phyloP scores from a whole-genome alignment of 2,888 invertebrate species.

The Drosophila recens region DNA sequence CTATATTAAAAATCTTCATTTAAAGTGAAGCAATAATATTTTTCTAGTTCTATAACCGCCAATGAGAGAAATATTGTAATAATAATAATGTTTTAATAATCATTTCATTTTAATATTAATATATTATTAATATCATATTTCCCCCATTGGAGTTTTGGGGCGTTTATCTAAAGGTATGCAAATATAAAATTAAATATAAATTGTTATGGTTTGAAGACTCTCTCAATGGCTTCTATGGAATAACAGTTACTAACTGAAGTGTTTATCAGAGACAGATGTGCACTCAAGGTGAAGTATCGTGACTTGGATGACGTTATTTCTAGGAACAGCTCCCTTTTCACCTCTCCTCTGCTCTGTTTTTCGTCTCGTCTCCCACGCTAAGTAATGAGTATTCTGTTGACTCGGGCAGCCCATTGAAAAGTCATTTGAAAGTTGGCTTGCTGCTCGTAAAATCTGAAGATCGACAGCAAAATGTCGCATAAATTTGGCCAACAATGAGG shows the following conservation, averaged over 20 bases:
- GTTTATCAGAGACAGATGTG: background rate
- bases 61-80: too few relatives aligned
- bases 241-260: constrained; percentile 2
- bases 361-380: constrained; percentile 8
- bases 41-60: too few relatives aligned
- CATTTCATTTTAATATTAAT: too few relatives aligned
- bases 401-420: constrained; percentile 8
- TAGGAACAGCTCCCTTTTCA: constrained; percentile 14
- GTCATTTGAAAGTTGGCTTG: constrained; percentile 50
- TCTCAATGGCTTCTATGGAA: background rate
- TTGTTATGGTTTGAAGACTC: background rate
- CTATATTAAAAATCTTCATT: too few relatives aligned
- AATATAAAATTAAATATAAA: background rate
- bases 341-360: background rate
- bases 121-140: too few relatives aligned
- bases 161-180: background rate
- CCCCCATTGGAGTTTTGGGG: too few relatives aligned
- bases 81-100: too few relatives aligned
- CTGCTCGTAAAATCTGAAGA: constrained; percentile 70
- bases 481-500: constrained; percentile 68
- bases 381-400: constrained; percentile 36
- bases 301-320: constrained; percentile 28
- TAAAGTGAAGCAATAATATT: too few relatives aligned
- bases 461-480: constrained; percentile 75
- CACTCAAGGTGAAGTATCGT: constrained; percentile 11